Conservation (phyloP, 2,888 invertebrate genomes). For the Synergus japonicus region DNA sequence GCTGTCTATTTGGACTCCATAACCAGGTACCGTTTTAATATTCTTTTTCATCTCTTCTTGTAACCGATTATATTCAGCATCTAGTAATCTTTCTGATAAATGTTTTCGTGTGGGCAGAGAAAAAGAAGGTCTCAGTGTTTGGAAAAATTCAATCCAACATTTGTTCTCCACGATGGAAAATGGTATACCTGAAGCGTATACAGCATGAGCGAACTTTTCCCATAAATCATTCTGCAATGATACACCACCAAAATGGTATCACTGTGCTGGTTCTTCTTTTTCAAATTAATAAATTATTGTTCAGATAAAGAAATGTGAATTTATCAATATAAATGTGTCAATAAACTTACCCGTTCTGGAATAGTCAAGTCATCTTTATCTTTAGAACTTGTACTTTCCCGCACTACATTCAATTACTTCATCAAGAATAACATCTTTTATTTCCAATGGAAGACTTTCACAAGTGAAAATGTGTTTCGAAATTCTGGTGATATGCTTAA, state of each 20-base stretch:
- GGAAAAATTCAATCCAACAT: neutral
- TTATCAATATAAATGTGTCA: neutral
- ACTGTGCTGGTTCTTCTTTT: neutral
- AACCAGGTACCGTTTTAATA: neutral
- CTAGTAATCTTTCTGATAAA: neutral
- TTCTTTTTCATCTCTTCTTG: neutral
- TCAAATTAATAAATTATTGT: too few relatives aligned
- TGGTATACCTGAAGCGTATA: too few relatives aligned
- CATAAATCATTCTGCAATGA: neutral
- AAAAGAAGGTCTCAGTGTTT: neutral
- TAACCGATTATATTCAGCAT: neutral
- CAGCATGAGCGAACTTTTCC: neutral
- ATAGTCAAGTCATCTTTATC: too few relatives aligned
- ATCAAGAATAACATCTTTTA: too few relatives aligned
- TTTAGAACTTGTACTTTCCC: too few relatives aligned
- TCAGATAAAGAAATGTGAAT: neutral
- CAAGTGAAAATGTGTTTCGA: too few relatives aligned
- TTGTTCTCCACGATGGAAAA: too few relatives aligned
- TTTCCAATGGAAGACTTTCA: too few relatives aligned
- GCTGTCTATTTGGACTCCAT: neutral
- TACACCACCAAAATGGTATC: neutral
- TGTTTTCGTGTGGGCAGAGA: neutral
- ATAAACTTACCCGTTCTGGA: too few relatives aligned
- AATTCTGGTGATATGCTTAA: neutral
- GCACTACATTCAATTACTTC: too few relatives aligned